Evolutionary conservation across 2,113 vertebrate species (phyloP).

Genomic region (Phalacrocorax aristotelis): DNA sequence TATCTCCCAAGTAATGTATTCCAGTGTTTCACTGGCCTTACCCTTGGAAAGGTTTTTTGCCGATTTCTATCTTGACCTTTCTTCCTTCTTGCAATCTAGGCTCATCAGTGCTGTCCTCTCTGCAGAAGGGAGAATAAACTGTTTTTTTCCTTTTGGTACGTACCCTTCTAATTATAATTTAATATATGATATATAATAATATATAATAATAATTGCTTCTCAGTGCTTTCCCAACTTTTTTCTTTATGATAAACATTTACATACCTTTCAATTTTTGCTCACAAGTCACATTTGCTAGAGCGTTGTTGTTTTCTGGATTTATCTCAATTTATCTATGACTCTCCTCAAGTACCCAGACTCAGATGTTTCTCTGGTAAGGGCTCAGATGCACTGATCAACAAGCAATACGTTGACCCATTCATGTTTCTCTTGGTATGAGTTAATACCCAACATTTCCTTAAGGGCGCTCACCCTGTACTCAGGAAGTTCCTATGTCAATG

Average conservation of each 20-base stretch:
- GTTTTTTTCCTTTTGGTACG: not conserved
- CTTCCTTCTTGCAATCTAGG: not conserved
- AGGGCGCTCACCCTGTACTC: accelerated
- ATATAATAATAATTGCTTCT: not conserved
- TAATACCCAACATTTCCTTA: not conserved
- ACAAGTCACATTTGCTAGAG: not conserved
- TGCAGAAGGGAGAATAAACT: not conserved
- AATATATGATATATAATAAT: not conserved
- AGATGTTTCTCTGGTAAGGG: not conserved
- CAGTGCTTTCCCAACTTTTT: not conserved
- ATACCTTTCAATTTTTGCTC: not conserved
- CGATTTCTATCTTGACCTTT: not conserved
- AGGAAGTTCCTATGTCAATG: not conserved
- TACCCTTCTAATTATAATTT: not conserved
- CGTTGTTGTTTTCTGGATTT: not conserved
- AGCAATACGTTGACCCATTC: not conserved
- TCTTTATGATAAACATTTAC: not conserved
- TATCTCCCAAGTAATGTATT: not conserved
- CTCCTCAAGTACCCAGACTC: not conserved
- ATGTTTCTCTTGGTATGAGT: not conserved
- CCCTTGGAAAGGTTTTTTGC: not conserved
- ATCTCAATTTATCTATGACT: not conserved
- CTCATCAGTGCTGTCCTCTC: not conserved
- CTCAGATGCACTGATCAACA: not conserved
- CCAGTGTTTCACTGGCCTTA: not conserved